Conservation (phyloP, 2,888 invertebrate genomes). For the Diarsia mendica region DNA sequence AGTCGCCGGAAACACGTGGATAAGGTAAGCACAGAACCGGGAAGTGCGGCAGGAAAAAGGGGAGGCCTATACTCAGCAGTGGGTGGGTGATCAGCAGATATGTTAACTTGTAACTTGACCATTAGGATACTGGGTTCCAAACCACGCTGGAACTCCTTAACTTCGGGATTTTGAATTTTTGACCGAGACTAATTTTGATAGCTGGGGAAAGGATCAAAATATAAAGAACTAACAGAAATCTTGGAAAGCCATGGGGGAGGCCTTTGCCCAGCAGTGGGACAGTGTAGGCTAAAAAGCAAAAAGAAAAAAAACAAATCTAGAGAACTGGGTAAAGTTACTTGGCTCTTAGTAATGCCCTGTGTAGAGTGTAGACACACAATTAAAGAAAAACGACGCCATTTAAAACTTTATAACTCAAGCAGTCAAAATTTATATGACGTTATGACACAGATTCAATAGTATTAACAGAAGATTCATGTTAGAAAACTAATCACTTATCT, state of each 20-base stretch:
- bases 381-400: slow-evolving; percentile 27
- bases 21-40: too few relatives aligned
- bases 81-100: too few relatives aligned
- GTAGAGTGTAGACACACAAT: slow-evolving; percentile 10
- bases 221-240: too few relatives aligned
- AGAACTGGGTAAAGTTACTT: neutral
- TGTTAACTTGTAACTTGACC: too few relatives aligned
- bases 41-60: too few relatives aligned
- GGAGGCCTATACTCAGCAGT: too few relatives aligned
- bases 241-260: too few relatives aligned
- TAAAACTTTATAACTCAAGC: slow-evolving; percentile 47
- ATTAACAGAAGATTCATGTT: slow-evolving; percentile 20
- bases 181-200: neutral
- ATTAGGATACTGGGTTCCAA: too few relatives aligned
- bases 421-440: slow-evolving; percentile 1
- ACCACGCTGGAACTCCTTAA: neutral
- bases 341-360: too few relatives aligned
- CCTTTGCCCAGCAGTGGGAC: too few relatives aligned
- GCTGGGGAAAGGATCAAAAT: neutral
- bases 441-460: neutral
- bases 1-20: too few relatives aligned
- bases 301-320: neutral
- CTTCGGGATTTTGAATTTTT: neutral
- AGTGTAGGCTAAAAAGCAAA: too few relatives aligned
- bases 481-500: neutral